Evolutionary conservation across 53 echinoderm and acorn worm species (phyloP).

Genomic region (Arbacia lixula): DNA sequence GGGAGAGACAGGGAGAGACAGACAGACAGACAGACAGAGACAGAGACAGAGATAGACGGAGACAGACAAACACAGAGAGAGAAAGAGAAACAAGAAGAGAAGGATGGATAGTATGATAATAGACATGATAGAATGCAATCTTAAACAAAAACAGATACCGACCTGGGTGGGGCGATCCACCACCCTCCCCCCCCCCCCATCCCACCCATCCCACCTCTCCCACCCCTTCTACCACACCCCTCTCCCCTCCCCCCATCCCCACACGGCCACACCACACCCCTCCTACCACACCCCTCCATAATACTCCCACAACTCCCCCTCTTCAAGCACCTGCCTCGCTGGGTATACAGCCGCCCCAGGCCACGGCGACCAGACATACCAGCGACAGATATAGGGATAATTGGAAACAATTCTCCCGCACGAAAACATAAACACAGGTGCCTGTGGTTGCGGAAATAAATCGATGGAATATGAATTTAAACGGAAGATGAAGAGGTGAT

Average conservation of each 20-base stretch:
- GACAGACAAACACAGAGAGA: not conserved
- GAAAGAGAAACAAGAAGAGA: not conserved
- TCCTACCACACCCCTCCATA: too few relatives aligned
- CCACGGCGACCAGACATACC: constrained; percentile 18
- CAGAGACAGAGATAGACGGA: not conserved
- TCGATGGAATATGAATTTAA: too few relatives aligned
- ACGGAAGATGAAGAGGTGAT: not conserved
- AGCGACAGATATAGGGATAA: constrained; percentile 18
- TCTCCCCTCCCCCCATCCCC: not conserved
- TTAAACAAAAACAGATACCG: not conserved
- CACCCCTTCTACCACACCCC: not conserved
- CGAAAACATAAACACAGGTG: constrained; percentile 50
- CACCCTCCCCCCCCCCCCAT: not conserved
- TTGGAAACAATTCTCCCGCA: constrained; percentile 36
- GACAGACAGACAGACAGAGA: too few relatives aligned
- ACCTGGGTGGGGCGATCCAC: not conserved
- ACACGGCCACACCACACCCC: not conserved
- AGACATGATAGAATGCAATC: not conserved
- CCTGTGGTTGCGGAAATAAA: not conserved
- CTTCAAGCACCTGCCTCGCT: constrained; percentile 21
- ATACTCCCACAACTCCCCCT: not conserved
- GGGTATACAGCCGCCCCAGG: constrained; percentile 1
- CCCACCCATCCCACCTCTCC: not conserved
- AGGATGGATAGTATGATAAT: not conserved
- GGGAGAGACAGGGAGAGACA: too few relatives aligned